Evolutionary conservation across 37 sponge, comb jelly and placozoan species (phyloP).

Genomic region (Eunapius fragilis): DNA sequence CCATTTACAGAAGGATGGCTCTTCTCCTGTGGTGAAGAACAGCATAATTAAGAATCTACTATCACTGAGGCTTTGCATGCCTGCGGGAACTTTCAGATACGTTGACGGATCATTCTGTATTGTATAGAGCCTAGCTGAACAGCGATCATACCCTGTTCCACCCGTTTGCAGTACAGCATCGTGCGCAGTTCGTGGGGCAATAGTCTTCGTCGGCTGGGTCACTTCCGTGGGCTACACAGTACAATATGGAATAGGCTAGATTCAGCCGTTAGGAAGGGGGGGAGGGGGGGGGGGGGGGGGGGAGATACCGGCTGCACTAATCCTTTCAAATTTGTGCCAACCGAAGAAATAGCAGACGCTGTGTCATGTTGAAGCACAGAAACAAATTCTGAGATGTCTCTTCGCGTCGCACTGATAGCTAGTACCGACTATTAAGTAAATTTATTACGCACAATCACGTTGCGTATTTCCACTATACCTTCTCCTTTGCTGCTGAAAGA

Average conservation of each 20-base stretch:
- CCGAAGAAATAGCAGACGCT: slow-evolving; percentile 41
- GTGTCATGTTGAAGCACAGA: slow-evolving; percentile 60
- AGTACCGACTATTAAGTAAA: slow-evolving; percentile 27
- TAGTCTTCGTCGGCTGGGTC: not conserved
- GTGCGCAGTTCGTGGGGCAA: not conserved
- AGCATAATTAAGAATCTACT: not conserved
- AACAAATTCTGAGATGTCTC: slow-evolving; percentile 76
- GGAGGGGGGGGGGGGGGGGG: no score
- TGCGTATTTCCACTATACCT: not conserved
- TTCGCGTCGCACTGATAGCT: slow-evolving; percentile 63
- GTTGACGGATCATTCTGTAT: slow-evolving; percentile 29
- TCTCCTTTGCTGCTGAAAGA: not conserved
- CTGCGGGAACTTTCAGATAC: slow-evolving; percentile 23
- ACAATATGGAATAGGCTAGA: no score
- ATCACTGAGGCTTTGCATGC: no score
- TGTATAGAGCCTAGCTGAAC: slow-evolving; percentile 42
- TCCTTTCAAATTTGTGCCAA: slow-evolving; percentile 39
- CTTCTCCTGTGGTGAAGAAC: slow-evolving; percentile 12
- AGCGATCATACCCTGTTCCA: slow-evolving; percentile 47
- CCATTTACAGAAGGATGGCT: slow-evolving; percentile 40
- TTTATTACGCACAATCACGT: not conserved
- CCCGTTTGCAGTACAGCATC: not conserved
- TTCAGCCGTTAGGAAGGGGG: no score
- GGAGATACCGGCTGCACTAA: slow-evolving; percentile 6
- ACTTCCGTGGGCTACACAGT: not conserved